Base-by-base conservation (phyloP, 2,797 vertebrate genomes). In the Pyrrhura leucotis region DNA sequence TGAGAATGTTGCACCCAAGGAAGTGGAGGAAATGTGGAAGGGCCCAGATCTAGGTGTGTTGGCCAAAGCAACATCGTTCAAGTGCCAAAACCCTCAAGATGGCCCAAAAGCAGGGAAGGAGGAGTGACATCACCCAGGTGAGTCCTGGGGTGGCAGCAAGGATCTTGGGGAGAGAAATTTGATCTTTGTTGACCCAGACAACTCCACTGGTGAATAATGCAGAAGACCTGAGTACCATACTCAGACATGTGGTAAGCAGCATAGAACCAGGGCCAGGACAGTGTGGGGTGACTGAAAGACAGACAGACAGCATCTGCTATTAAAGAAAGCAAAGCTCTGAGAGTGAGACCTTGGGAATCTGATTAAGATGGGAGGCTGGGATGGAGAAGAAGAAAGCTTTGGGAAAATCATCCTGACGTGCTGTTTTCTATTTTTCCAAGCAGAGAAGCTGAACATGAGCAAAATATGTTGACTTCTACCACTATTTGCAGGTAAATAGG, bases 21-120 rank as follows among this genome's bases (percentile, higher is more conserved):
- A 85, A 56, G 22, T 3, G 6, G 19, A 67, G 11, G 74, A 73
- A 85, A 66, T 4, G 33, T 53, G 53, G 47, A 73, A 25, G 26
- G 18, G 12, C n/a, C 28, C 6, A 14, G n/a, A 73, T 25, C 26
- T 19, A 54, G 59, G 21, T 5, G 53, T 0, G 0, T 1, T 11
- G 12, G 44, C 33, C 59, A 59, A 72, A 59, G 25, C 5, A 56
- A 23, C 9, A 1, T 23, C 1, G 0, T 51, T 84, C 45, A 39
- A 72, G 29, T 31, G 18, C 18, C 25, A 53, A 81, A 81, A 26
- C 31, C 10, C 39, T 4, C 29, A 14, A 28, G 31, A 45, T 47
- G 14, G 50, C 39, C 12, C 40, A 45, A 82, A 76, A 54, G 39
- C 69, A 42, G 19, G 13, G 45, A 40, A 19, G 13, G 5, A 67